A percentile compares a stretch with the other conserved stretches of the same genome.
These are phyloP conservation scores for Steinernema scapterisci DNA, from an alignment of 2,888 invertebrate species.

Conservation along the genomic window DNA sequence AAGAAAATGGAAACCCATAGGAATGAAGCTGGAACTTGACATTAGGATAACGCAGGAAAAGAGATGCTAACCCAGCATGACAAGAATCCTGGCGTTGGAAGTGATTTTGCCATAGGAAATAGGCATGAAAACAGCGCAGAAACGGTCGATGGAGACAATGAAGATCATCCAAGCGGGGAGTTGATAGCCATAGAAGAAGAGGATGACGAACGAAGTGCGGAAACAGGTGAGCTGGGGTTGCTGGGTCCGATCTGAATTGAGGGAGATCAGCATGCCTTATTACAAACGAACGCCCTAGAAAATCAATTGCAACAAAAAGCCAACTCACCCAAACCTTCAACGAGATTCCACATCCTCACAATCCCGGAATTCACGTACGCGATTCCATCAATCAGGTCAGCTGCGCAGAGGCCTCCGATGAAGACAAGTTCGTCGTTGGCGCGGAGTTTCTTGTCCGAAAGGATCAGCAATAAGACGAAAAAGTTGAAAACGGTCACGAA, in stretches of 20 bases:
- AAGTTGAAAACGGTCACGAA: too few species aligned
- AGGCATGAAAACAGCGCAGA: not conserved
- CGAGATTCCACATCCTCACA: not conserved
- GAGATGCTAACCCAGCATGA: not conserved
- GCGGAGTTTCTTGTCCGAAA: not conserved
- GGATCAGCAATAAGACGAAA: too few species aligned
- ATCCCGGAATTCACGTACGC: not conserved
- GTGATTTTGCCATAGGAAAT: not conserved
- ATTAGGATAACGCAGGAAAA: not conserved
- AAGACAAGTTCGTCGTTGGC: not conserved
- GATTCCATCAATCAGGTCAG: not conserved
- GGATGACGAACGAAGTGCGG: not conserved
- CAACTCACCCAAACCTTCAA: not conserved
- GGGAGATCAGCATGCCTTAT: too few species aligned
- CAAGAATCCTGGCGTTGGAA: not conserved
- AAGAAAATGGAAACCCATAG: not conserved
- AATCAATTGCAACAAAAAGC: not conserved
- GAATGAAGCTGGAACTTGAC: not conserved
- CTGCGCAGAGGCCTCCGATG: not conserved
- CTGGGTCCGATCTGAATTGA: not conserved
- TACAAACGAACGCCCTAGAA: not conserved
- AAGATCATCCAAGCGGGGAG: not conserved
- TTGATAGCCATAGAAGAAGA: constrained; percentile 9
- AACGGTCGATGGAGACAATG: not conserved
- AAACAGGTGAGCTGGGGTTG: not conserved